Conservation (phyloP, 2,797 vertebrate species). For the Merluccius polli region DNA sequence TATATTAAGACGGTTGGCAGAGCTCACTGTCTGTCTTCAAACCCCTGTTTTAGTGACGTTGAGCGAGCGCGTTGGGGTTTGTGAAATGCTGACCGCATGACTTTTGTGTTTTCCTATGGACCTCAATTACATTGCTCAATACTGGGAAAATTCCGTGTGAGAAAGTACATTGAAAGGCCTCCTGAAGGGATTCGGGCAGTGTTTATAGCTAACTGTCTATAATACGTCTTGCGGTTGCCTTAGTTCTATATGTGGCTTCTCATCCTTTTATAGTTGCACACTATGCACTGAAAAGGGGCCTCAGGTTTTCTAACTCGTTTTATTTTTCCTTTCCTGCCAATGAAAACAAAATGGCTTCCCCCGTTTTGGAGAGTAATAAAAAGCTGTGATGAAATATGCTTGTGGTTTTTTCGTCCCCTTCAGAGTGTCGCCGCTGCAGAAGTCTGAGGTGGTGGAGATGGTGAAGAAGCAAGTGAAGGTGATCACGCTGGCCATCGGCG, state of each 20-base stretch:
- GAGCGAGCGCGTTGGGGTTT: slow-evolving; percentile 17
- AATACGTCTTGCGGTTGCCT: slow-evolving; percentile 5
- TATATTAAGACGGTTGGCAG: slow-evolving; percentile 27
- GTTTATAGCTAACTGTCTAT: not conserved
- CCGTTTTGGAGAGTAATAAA: not conserved
- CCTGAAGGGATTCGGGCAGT: slow-evolving; percentile 1
- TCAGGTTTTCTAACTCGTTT: not conserved
- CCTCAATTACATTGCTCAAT: slow-evolving; percentile 15
- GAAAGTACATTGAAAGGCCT: slow-evolving; percentile 5
- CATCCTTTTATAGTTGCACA: not conserved
- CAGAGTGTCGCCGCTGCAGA: slow-evolving; percentile 98
- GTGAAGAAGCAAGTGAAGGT: slow-evolving; percentile 98
- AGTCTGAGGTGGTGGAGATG: slow-evolving; percentile 98
- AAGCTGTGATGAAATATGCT: not conserved
- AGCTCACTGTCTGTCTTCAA: slow-evolving; percentile 11
- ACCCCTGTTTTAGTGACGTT: slow-evolving; percentile 8
- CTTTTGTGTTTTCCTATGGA: slow-evolving; percentile 34
- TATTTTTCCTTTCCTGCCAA: not conserved
- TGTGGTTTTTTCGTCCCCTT: not conserved
- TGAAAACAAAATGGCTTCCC: not conserved
- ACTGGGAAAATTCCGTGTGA: slow-evolving; percentile 11
- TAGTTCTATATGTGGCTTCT: not conserved
- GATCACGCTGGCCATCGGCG: slow-evolving; percentile 93
- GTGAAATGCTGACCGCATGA: slow-evolving; percentile 30
- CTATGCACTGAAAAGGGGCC: not conserved